A percentile compares a stretch with the other conserved stretches of the same genome.
Evolutionary conservation across 2,888 invertebrate species (phyloP).

Genomic region (Polydesmus complanatus): DNA sequence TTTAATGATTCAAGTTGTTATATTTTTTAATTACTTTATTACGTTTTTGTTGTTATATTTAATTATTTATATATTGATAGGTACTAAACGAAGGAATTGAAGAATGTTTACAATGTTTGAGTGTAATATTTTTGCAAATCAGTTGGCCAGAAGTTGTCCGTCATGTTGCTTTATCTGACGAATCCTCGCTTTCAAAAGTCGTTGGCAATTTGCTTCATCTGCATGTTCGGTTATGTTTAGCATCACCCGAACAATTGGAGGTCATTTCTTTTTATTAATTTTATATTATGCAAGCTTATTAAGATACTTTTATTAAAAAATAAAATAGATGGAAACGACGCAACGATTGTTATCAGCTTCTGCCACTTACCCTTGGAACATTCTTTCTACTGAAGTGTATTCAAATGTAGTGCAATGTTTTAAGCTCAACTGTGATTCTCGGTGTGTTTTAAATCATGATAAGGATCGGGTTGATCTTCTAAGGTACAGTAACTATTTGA

Average conservation of each 20-base stretch:
- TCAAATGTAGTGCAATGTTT: conserved; percentile 59
- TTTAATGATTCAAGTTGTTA: conserved; percentile 43
- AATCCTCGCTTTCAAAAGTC: conserved; percentile 33
- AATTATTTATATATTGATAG: conserved; percentile 24
- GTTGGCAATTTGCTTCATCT: conserved; percentile 46
- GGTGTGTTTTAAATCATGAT: conserved; percentile 43
- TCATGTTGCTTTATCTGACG: conserved; percentile 31
- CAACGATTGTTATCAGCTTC: conserved; percentile 43
- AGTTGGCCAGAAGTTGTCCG: conserved; percentile 41
- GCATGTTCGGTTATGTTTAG: conserved; percentile 56
- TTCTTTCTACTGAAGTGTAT: conserved; percentile 45
- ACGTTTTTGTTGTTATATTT: conserved; percentile 1
- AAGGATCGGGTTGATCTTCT: conserved; percentile 22
- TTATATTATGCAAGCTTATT: too few species aligned
- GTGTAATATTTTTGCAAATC: conserved; percentile 51
- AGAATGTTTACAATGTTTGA: conserved; percentile 54
- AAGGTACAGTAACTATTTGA: conserved; percentile 34
- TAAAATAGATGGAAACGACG: conserved; percentile 20
- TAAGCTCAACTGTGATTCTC: conserved; percentile 54
- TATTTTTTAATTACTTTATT: neutral
- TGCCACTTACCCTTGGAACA: conserved; percentile 49
- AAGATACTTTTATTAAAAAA: too few species aligned
- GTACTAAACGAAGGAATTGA: conserved; percentile 51
- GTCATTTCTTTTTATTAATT: conserved; percentile 24
- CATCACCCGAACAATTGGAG: conserved; percentile 54